A percentile compares a stretch with the other conserved stretches of the same genome.
Evolutionary conservation across 2,797 vertebrate genomes (phyloP).

Genomic region (Holocentrus rufus): DNA sequence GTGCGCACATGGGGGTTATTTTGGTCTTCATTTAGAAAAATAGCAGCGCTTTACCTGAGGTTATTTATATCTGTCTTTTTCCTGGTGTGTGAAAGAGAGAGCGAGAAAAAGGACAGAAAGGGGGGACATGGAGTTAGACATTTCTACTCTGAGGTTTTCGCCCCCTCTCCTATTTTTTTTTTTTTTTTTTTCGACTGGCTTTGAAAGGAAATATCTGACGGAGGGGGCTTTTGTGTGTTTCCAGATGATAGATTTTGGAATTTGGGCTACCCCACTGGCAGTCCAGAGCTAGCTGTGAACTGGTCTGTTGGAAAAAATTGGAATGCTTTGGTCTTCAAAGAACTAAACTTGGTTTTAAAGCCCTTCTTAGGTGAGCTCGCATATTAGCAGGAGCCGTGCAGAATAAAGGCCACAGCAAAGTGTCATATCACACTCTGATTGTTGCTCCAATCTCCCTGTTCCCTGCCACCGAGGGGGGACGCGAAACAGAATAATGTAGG

Average conservation of each 20-base stretch:
- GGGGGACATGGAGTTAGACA: constrained; percentile 85
- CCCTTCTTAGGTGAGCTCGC: constrained; percentile 96
- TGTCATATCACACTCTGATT: constrained; percentile 83
- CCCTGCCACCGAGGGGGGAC: constrained; percentile 52
- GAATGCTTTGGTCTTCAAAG: constrained; percentile 99
- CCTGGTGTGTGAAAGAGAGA: constrained; percentile 78
- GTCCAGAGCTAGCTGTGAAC: constrained; percentile 98
- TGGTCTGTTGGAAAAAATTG: constrained; percentile 99
- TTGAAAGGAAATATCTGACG: constrained; percentile 91
- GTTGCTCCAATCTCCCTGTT: constrained; percentile 73
- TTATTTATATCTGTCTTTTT: constrained; percentile 84
- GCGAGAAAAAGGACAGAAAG: constrained; percentile 54
- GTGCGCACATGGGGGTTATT: constrained; percentile 85
- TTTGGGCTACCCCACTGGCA: constrained; percentile 98
- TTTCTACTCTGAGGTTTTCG: constrained; percentile 86
- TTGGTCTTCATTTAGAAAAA: constrained; percentile 88
- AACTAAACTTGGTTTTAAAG: constrained; percentile 98
- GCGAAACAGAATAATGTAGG: constrained; percentile 73
- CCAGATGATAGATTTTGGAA: constrained; percentile 99
- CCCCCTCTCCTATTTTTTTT: constrained; percentile 39
- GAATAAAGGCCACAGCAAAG: constrained; percentile 88
- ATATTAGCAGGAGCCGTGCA: constrained; percentile 89
- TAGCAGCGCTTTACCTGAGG: constrained; percentile 86
- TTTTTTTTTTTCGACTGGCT: constrained; percentile 74
- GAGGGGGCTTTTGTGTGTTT: constrained; percentile 99